Conservation (phyloP, 2,113 vertebrate genomes). For the Vireo altiloquus region DNA sequence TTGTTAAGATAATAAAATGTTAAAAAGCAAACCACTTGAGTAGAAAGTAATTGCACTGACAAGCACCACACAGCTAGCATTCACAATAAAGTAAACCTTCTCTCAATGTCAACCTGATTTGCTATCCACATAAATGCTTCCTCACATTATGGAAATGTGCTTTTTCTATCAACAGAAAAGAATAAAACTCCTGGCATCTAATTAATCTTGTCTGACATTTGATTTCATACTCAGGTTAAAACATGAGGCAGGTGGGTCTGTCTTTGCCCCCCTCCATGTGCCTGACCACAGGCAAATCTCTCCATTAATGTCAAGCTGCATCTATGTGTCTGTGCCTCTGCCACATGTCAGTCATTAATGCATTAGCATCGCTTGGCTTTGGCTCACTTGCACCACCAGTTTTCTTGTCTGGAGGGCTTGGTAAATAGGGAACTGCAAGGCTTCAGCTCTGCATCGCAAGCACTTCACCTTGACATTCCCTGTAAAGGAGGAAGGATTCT, state of each 20-base stretch:
- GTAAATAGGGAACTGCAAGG: constrained; percentile 38
- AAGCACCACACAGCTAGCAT: constrained; percentile 70
- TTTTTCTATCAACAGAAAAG: constrained; percentile 72
- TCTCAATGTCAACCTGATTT: constrained; percentile 76
- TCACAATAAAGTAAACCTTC: constrained; percentile 74
- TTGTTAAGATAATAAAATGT: constrained; percentile 86
- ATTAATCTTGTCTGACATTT: constrained; percentile 90
- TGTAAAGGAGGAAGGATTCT: neutral
- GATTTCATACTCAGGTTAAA: constrained; percentile 81
- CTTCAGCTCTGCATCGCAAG: constrained; percentile 24
- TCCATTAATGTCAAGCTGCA: constrained; percentile 93
- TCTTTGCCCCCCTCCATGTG: neutral
- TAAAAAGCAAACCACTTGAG: constrained; percentile 81
- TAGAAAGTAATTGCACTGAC: constrained; percentile 80
- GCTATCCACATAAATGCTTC: constrained; percentile 70
- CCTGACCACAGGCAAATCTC: constrained; percentile 88
- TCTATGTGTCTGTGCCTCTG: constrained; percentile 79
- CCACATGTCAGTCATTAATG: constrained; percentile 86
- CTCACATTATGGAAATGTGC: constrained; percentile 80
- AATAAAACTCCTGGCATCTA: constrained; percentile 78
- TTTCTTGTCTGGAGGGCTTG: constrained; percentile 70
- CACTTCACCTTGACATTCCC: constrained; percentile 65
- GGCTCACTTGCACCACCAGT: constrained; percentile 73
- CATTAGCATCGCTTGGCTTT: constrained; percentile 77
- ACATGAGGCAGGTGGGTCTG: constrained; percentile 66